These are phyloP conservation scores for Drosophila mercatorum DNA, from an alignment of 2,888 invertebrate genomes.

Conservation along the genomic window DNA sequence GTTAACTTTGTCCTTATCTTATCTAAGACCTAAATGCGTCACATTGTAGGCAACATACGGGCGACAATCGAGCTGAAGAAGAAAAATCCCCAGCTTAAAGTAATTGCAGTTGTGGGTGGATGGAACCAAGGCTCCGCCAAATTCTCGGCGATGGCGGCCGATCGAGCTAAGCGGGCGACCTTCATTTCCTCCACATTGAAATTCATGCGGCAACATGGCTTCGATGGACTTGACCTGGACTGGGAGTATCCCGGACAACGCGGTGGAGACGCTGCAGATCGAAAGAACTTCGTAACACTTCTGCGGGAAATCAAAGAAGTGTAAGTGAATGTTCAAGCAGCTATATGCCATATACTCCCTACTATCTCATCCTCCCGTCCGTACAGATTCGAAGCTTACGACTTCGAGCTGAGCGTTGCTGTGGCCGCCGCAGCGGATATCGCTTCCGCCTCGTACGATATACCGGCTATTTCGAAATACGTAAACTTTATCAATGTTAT, in stretches of 20 bases:
- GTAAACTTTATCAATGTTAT: not conserved
- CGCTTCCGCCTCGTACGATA: not conserved
- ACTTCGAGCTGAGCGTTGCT: not conserved
- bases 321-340: not conserved
- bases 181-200: not conserved
- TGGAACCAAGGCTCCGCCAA: slow-evolving; percentile 1
- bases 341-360: not conserved
- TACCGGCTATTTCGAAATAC: not conserved
- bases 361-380: not conserved
- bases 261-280: not conserved
- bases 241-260: not conserved
- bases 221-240: not conserved
- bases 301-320: not conserved
- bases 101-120: slow-evolving; percentile 1
- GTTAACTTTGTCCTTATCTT: not conserved
- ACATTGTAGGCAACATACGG: not conserved
- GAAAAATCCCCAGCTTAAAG: not conserved
- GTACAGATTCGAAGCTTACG: not conserved
- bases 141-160: not conserved
- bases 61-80: not conserved
- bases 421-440: not conserved
- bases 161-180: not conserved
- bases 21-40: not conserved
- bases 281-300: not conserved
- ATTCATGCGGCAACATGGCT: not conserved